Evolutionary conservation across 2,113 vertebrate species (phyloP).

Genomic region (Serilophus lunatus): DNA sequence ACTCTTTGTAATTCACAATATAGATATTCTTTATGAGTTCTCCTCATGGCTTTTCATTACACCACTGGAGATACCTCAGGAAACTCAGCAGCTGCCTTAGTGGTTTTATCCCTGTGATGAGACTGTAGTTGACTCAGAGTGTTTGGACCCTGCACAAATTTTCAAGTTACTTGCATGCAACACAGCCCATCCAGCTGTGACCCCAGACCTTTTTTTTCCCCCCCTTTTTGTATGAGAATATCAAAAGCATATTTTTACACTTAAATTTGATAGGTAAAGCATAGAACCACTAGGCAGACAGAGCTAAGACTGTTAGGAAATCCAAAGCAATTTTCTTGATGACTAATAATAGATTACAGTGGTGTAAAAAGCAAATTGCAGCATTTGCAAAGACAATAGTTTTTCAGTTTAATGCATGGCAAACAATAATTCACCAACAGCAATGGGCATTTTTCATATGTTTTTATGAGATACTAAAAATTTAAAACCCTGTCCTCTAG

Average conservation of each 20-base stretch:
- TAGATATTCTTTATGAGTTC: not conserved
- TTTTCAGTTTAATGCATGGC: not conserved
- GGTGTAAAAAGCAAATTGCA: not conserved
- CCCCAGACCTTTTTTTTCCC: conserved; percentile 42
- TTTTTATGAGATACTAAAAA: not conserved
- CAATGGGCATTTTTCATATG: not conserved
- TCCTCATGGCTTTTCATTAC: not conserved
- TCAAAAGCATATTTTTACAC: conserved; percentile 63
- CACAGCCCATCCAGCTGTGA: conserved; percentile 67
- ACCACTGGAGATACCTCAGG: conserved; percentile 26
- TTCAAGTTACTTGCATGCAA: conserved; percentile 24
- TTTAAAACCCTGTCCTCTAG: not conserved
- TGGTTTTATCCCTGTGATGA: conserved; percentile 36
- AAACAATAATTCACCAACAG: not conserved
- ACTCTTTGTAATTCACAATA: not conserved
- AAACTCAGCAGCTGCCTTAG: conserved; percentile 39
- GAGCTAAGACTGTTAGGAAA: not conserved
- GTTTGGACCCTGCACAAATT: conserved; percentile 2
- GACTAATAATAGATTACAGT: not conserved
- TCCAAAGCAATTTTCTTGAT: not conserved
- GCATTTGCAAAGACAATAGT: not conserved
- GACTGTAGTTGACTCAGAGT: not conserved
- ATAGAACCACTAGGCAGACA: not conserved
- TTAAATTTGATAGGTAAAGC: conserved; percentile 57
- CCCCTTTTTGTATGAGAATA: conserved; percentile 3